Conservation (phyloP, 2,888 invertebrate species). For the Metalampra italica region DNA sequence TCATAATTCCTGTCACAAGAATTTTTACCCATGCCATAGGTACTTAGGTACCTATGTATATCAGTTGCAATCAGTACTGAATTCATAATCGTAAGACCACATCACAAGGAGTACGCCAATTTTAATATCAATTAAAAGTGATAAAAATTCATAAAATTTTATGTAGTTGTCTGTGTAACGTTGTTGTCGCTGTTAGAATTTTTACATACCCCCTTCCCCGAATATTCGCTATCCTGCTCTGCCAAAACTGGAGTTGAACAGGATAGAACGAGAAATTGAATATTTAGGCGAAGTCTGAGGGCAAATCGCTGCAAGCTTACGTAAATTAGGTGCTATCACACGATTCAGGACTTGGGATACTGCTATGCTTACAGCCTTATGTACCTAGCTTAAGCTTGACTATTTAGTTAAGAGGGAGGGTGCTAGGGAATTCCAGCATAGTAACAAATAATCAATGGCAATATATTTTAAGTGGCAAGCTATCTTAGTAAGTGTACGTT, state of each 20-base stretch:
- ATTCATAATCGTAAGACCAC: not conserved
- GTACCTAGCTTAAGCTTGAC: no score
- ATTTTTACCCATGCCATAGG: no score
- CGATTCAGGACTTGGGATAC: slow-evolving; percentile 2
- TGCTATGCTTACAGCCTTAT: no score
- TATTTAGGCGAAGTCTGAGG: slow-evolving; percentile 2
- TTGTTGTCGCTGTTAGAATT: not conserved
- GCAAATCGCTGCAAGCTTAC: slow-evolving; percentile 34
- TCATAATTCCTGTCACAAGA: no score
- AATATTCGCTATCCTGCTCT: not conserved
- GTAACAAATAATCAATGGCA: no score
- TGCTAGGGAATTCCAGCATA: no score
- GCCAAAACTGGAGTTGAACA: not conserved
- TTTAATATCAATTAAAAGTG: not conserved
- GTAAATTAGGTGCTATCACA: slow-evolving; percentile 1
- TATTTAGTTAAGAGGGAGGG: no score
- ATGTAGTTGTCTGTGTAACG: not conserved
- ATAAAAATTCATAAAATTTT: not conserved
- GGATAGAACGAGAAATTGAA: not conserved
- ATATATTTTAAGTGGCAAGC: no score
- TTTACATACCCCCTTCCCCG: not conserved
- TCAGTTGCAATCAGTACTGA: slow-evolving; percentile 2
- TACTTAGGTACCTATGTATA: not conserved
- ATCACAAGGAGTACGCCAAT: not conserved
- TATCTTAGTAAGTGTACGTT: no score